Evolutionary conservation across 2,888 invertebrate genomes (phyloP).

Genomic region (Coremacera marginata): DNA sequence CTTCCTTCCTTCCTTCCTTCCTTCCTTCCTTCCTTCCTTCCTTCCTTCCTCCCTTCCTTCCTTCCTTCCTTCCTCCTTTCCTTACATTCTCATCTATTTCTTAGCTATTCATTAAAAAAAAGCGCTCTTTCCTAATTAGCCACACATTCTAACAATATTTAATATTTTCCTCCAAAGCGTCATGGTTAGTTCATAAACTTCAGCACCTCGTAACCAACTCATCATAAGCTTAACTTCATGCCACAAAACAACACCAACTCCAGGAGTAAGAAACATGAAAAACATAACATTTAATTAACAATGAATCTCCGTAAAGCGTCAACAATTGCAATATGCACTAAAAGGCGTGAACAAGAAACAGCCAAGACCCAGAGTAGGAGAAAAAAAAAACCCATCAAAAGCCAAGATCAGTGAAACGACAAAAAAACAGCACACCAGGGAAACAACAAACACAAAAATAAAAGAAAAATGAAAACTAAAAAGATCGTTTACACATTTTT

Average conservation of each 20-base stretch:
- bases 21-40: too few species aligned
- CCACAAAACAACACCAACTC: neutral
- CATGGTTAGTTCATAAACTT: slow-evolving; percentile 10
- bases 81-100: too few species aligned
- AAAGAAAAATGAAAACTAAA: neutral
- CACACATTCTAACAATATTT: neutral
- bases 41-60: neutral
- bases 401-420: slow-evolving; percentile 12
- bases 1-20: too few species aligned
- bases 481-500: slow-evolving; percentile 31
- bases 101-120: neutral
- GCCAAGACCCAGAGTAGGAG: too few species aligned
- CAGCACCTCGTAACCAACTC: slow-evolving; percentile 15
- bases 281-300: slow-evolving; percentile 29
- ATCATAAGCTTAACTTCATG: neutral
- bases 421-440: neutral
- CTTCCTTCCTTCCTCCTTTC: neutral
- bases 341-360: too few species aligned
- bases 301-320: slow-evolving; percentile 26
- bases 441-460: neutral
- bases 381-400: neutral
- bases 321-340: neutral
- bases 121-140: neutral
- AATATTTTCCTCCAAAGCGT: neutral
- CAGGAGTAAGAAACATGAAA: neutral